These are phyloP conservation scores for Baronia brevicornis DNA, from an alignment of 2,888 invertebrate species.

Conservation along the genomic window DNA sequence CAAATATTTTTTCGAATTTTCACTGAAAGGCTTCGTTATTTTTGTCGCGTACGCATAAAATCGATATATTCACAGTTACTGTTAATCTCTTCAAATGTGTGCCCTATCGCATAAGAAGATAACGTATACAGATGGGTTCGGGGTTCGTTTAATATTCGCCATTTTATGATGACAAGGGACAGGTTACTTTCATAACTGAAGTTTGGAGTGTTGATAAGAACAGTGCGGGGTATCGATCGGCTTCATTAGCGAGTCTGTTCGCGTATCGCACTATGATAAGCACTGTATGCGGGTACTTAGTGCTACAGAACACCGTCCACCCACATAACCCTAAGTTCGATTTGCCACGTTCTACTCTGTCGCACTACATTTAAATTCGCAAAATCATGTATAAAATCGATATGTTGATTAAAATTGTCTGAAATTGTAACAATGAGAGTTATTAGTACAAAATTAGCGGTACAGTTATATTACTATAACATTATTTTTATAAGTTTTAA, in stretches of 20 bases:
- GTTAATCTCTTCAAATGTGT: not conserved
- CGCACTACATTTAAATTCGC: not conserved
- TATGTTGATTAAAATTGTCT: no score
- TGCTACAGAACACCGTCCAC: slow-evolving; percentile 25
- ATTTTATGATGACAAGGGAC: slow-evolving; percentile 7
- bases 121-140: slow-evolving; percentile 3
- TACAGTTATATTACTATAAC: no score
- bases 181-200: slow-evolving; percentile 47
- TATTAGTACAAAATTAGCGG: no score
- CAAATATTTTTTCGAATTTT: slow-evolving; percentile 5
- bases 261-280: slow-evolving; percentile 48
- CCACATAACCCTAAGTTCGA: slow-evolving; percentile 28
- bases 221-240: slow-evolving; percentile 44
- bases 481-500: no score
- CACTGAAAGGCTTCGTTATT: slow-evolving; percentile 18
- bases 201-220: slow-evolving; percentile 67
- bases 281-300: slow-evolving; percentile 58
- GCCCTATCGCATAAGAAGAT: slow-evolving; percentile 1
- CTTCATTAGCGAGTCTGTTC: slow-evolving; percentile 54
- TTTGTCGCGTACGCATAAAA: slow-evolving; percentile 20
- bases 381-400: no score
- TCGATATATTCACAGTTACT: no score
- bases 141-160: slow-evolving; percentile 16
- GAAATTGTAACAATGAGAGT: no score
- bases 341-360: slow-evolving; percentile 2